A percentile compares a stretch with the other conserved stretches of the same genome.
phyloP scores from a whole-genome alignment of 1,140 invertebrate genomes.

The Maconellicoccus hirsutus region DNA sequence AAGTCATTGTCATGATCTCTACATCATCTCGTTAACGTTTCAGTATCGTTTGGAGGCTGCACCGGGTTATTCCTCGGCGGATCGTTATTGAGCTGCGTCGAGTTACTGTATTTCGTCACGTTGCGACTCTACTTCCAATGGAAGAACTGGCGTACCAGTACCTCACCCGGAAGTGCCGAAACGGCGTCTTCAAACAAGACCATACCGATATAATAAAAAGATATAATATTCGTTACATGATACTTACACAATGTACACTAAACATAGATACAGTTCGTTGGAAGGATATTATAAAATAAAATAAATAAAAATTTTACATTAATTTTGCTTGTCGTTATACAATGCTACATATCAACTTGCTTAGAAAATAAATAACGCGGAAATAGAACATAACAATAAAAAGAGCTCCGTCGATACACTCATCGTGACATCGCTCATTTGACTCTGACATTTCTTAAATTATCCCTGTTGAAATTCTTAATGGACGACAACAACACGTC shows the following conservation, averaged over 20 bases:
- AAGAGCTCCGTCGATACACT: neutral
- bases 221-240: neutral
- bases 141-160: neutral
- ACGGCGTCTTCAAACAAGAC: neutral
- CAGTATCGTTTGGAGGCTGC: constrained; percentile 37
- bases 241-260: neutral
- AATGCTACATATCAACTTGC: neutral
- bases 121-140: constrained; percentile 29
- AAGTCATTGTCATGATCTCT: constrained; percentile 7
- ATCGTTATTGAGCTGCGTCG: constrained; percentile 55
- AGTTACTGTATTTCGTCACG: constrained; percentile 41
- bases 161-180: neutral
- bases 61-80: constrained; percentile 63
- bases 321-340: neutral
- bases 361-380: neutral
- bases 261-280: constrained; percentile 2
- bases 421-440: neutral
- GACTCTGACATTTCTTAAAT: neutral
- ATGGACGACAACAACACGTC: neutral
- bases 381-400: neutral
- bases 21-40: constrained; percentile 15
- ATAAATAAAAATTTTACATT: neutral
- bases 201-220: neutral
- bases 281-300: neutral
- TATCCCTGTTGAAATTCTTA: constrained; percentile 10